Conservation (phyloP, 2,888 invertebrate species). For the Meandrusa payeni region DNA sequence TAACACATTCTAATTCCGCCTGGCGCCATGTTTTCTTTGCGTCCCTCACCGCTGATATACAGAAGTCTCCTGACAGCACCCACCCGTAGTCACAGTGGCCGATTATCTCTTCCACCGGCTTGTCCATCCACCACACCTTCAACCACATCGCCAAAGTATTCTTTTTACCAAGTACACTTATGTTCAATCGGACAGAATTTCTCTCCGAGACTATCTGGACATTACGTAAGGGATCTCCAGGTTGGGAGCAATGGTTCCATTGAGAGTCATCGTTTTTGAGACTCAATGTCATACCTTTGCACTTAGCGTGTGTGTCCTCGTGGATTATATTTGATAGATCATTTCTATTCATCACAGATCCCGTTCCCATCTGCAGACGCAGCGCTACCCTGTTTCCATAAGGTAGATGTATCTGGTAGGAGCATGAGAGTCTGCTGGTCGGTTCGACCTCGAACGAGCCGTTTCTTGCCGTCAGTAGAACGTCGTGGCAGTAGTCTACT, state of each 20-base stretch:
- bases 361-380: slow-evolving; percentile 80
- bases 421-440: slow-evolving; percentile 81
- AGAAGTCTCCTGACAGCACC: slow-evolving; percentile 84
- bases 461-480: slow-evolving; percentile 82
- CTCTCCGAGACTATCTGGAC: slow-evolving; percentile 82
- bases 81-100: slow-evolving; percentile 87
- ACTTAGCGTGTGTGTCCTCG: slow-evolving; percentile 60
- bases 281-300: slow-evolving; percentile 80
- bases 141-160: slow-evolving; percentile 74
- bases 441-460: slow-evolving; percentile 84
- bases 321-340: slow-evolving; percentile 58
- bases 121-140: slow-evolving; percentile 83
- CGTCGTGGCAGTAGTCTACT: slow-evolving; percentile 87
- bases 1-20: slow-evolving; percentile 84
- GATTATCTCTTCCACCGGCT: slow-evolving; percentile 81
- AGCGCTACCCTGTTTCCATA: slow-evolving; percentile 86
- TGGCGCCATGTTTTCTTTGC: slow-evolving; percentile 82
- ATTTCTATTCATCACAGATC: slow-evolving; percentile 52
- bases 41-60: slow-evolving; percentile 82
- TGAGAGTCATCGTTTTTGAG: slow-evolving; percentile 79
- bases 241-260: slow-evolving; percentile 82
- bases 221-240: slow-evolving; percentile 78
- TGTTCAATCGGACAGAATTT: slow-evolving; percentile 77
- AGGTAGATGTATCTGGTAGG: slow-evolving; percentile 85
- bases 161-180: slow-evolving; percentile 61